Conservation (phyloP, 1,140 invertebrate genomes). For the Myzus persicae region DNA sequence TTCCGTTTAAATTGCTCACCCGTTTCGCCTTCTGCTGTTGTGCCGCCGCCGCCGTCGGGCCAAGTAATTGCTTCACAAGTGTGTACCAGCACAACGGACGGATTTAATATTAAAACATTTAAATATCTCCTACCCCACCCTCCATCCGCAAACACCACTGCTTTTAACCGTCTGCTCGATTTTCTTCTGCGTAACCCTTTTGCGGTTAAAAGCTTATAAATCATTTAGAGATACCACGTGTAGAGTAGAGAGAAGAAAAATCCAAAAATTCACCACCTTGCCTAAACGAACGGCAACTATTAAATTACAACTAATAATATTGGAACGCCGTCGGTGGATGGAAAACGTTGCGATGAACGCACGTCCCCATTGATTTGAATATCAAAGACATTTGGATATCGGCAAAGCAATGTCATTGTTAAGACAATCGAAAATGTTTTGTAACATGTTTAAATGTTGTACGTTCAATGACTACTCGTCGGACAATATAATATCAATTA, state of each 20-base stretch:
- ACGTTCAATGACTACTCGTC: too few relatives aligned
- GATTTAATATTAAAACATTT: constrained; percentile 55
- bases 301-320: too few relatives aligned
- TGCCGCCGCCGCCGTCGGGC: neutral
- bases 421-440: too few relatives aligned
- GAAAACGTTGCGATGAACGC: rapidly evolving
- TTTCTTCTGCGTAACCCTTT: constrained; percentile 26
- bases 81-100: constrained; percentile 34
- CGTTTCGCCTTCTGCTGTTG: constrained; percentile 33
- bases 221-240: neutral
- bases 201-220: constrained; percentile 29
- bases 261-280: neutral
- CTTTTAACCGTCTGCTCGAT: neutral
- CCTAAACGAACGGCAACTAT: too few relatives aligned
- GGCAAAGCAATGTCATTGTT: too few relatives aligned
- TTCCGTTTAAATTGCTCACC: constrained; percentile 48
- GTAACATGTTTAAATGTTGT: too few relatives aligned
- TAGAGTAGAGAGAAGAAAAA: neutral
- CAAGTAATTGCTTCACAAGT: constrained; percentile 51
- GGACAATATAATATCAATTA: too few relatives aligned
- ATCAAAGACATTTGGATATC: neutral
- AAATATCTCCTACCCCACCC: neutral
- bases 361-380: too few relatives aligned
- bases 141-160: neutral
- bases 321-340: neutral